phyloP scores from a whole-genome alignment of 2,888 invertebrate species.

The Drosophila atripex region DNA sequence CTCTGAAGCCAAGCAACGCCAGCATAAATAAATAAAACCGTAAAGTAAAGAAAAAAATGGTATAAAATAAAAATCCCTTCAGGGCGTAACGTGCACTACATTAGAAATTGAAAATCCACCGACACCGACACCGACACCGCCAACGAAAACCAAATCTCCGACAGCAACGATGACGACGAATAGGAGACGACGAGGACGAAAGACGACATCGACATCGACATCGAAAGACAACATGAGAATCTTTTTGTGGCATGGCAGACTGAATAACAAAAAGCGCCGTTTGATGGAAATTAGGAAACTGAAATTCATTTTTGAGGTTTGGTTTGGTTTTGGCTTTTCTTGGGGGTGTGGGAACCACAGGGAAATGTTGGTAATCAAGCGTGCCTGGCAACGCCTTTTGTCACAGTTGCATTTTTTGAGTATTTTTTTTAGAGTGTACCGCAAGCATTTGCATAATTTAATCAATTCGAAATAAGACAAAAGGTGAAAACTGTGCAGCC shows the following conservation, averaged over 20 bases:
- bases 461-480: conserved; percentile 79
- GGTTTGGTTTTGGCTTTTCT: conserved; percentile 38
- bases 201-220: conserved; percentile 46
- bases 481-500: conserved; percentile 68
- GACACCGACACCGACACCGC: conserved; percentile 66
- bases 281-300: conserved; percentile 71
- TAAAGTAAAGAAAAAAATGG: conserved; percentile 53
- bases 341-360: conserved; percentile 43
- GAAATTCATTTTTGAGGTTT: conserved; percentile 49
- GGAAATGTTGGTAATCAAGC: conserved; percentile 45
- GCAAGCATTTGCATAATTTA: conserved; percentile 80
- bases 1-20: conserved; percentile 28
- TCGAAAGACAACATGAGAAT: conserved; percentile 71
- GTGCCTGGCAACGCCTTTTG: conserved; percentile 79
- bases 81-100: conserved; percentile 80
- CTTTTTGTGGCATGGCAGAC: conserved; percentile 52
- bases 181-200: conserved; percentile 40
- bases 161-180: conserved; percentile 22
- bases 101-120: conserved; percentile 80
- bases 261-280: conserved; percentile 58
- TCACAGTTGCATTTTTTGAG: conserved; percentile 62
- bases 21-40: conserved; percentile 72
- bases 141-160: conserved; percentile 13
- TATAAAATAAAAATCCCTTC: conserved; percentile 67
- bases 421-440: conserved; percentile 18